Evolutionary conservation across 1,140 invertebrate genomes (phyloP), one percentile per base, ranked within the genome.

Genomic region (Zaprionus kolodkinae): DNA sequence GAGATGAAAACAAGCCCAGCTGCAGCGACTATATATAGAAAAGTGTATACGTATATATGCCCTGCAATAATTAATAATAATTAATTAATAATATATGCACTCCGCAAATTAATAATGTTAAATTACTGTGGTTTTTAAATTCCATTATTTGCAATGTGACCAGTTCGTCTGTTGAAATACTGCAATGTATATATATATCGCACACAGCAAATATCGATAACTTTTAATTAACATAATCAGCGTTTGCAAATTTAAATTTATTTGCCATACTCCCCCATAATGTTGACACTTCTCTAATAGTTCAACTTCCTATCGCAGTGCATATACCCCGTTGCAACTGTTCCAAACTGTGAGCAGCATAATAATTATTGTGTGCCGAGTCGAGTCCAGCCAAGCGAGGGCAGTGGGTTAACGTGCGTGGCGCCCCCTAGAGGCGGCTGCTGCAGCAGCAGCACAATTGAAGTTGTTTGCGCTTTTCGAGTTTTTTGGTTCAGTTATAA

Each of bases 381-480:
- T 66, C 35, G 73, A 30, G 57, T 59, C 21, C 55, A 61, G 66
- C 43, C 33, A 68, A 75, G 83, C 66, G 79, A 82, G 83, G 83
- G 83, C 83, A 86, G 79, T 87, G 83, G 83, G 83, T 87, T 86
- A 87, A 80, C 71, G 75, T 85, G 82, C 74, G 77, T 79, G 77
- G 77, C 73, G 82, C 63, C 77, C 74, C 59, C 70, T 78, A 70
- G 79, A 57, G 60, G 33, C 38, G 13, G 36, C 52, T 45, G 52
- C 27, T 30, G 62, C 48, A 64, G 17, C 68, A 56, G 33, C 6
- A 9, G 33, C 33, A 35, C 83, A 79, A 79, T 83, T 83, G 84
- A 77, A 72, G 67, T 60, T 81, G 64, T 60, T 81, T 69, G 66
- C 72, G 62, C 36, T 60, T 61, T 67, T 66, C 59, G 43, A 61